Conservation (phyloP, 2,888 invertebrate genomes). For the Lepidocyrtinus sp. region DNA sequence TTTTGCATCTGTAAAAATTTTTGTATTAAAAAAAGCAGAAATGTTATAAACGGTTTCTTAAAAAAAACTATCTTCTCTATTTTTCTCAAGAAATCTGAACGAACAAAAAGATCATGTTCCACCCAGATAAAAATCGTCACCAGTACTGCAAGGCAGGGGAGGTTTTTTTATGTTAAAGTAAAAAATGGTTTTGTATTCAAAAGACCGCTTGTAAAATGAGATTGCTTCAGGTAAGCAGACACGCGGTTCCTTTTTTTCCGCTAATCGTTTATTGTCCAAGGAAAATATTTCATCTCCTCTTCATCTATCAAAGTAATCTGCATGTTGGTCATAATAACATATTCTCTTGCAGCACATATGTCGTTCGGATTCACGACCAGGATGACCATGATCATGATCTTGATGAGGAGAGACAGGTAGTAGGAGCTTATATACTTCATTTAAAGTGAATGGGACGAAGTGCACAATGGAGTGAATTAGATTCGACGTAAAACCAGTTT, state of each 20-base stretch:
- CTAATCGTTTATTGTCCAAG: conserved; percentile 14
- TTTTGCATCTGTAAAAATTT: too few relatives aligned
- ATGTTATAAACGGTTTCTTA: too few relatives aligned
- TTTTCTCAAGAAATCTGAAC: too few relatives aligned
- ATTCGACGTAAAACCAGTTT: conserved; percentile 58
- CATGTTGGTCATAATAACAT: not conserved
- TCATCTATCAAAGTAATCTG: not conserved
- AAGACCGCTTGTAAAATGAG: conserved; percentile 25
- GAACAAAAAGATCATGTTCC: too few relatives aligned
- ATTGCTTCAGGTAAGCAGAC: not conserved
- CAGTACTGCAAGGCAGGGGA: not conserved
- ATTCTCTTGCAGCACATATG: conserved; percentile 25
- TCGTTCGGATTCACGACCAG: conserved; percentile 4
- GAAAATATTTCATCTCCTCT: not conserved
- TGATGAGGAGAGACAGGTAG: conserved; percentile 33
- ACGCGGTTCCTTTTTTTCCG: not conserved
- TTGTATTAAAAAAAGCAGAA: too few relatives aligned
- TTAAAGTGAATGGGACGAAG: not conserved
- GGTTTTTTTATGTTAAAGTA: not conserved
- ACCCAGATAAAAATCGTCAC: conserved; percentile 25
- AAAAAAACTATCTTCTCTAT: too few relatives aligned
- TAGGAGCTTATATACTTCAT: not conserved
- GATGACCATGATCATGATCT: conserved; percentile 13
- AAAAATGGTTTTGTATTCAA: conserved; percentile 12
- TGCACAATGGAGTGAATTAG: conserved; percentile 6